phyloP scores from a whole-genome alignment of 53 echinoderm and acorn worm species.

The Stichopus horrens region DNA sequence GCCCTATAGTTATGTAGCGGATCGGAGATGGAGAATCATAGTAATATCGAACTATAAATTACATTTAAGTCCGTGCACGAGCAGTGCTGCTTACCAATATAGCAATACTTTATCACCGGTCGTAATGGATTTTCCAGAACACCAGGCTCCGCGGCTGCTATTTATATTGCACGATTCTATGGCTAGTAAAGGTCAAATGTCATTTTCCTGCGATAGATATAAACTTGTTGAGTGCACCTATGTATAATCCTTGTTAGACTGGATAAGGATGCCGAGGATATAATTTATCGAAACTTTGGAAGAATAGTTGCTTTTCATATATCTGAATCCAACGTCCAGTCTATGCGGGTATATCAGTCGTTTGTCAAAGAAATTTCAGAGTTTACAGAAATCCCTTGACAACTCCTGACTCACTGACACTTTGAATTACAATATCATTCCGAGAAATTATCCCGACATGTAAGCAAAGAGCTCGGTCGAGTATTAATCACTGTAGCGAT shows the following conservation, averaged over 20 bases:
- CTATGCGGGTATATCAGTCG: not conserved
- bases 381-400: slow-evolving; percentile 21
- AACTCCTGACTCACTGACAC: not conserved
- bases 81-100: no score
- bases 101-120: no score
- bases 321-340: not conserved
- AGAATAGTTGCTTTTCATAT: no score
- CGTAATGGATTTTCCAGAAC: not conserved
- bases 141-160: not conserved
- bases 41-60: no score
- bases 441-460: not conserved
- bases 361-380: slow-evolving; percentile 20
- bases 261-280: no score
- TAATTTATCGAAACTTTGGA: no score
- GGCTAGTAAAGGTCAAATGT: not conserved
- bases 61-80: no score
- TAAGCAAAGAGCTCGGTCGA: not conserved
- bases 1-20: no score
- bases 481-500: not conserved
- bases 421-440: slow-evolving; percentile 18
- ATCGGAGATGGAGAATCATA: no score
- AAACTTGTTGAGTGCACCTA: no score
- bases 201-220: not conserved
- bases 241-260: no score
- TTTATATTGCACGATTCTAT: not conserved